Base-by-base conservation (phyloP, 2,888 invertebrate genomes). In the Andrena flavipes region DNA sequence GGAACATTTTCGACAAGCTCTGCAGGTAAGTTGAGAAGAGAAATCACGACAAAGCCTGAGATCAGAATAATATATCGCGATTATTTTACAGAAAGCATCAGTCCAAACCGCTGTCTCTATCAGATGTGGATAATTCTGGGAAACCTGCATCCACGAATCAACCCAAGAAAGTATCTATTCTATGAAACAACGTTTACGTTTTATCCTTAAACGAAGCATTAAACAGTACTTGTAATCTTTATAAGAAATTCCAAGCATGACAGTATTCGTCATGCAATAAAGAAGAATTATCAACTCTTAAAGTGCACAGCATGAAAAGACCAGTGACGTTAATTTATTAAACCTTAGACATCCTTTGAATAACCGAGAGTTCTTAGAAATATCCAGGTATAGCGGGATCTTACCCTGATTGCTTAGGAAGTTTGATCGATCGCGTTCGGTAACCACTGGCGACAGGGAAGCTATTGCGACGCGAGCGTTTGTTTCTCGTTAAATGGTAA, bases 381-480 rank as follows among this genome's bases (percentile, higher is more conserved):
- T n/a, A 7, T 60, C 0, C 35, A 2, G 35, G 29, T 56, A 29
- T 59, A 54, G 54, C 20, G 23, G 23, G 10, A 56, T 30, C 2
- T 20, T 33, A 20, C 10, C n/a, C 2, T 16, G 23, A 54, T 35
- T 48, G 54, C 67, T 26, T 26, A 7, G 29, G 23, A 56, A 26
- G 84, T 84, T 84, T 84, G 82, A 67, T 88, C 88, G 87, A 88
- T 88, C 79, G 20, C 33, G 16, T 63, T 16, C 29, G 69, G 88
- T 82, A 76, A 62, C 75, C 62, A 56, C 48, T 81, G 67, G 65
- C 87, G 68, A 88, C 87, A 62, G 59, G 35, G 65, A 56, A 60
- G 64, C 82, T 42, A 8, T 81, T 73, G 30, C 75, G 54, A 70
- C 60, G 60, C 20, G 68, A 68, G 49, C 51, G 51, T 33, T 76